These are phyloP conservation scores for Cosmia trapezina DNA, from an alignment of 2,888 invertebrate species.

Conservation along the genomic window DNA sequence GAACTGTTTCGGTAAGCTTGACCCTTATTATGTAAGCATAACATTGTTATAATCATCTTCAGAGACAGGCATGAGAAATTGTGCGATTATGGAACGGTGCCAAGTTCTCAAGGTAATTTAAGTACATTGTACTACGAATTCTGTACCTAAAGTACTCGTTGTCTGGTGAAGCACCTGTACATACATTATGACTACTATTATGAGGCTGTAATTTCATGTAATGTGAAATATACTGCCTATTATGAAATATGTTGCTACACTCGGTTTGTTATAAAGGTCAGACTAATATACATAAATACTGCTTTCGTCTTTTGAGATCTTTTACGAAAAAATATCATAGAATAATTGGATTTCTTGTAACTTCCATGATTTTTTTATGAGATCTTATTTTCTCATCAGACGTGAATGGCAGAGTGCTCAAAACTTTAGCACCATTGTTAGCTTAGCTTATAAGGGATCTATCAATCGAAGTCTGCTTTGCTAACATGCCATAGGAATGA, in stretches of 20 bases:
- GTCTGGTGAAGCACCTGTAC: constrained; percentile 20
- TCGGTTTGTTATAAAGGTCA: not conserved
- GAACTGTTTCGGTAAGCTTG: constrained; percentile 42
- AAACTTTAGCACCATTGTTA: constrained; percentile 15
- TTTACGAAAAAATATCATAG: not conserved
- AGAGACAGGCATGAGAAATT: constrained; percentile 44
- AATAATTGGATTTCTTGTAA: no score
- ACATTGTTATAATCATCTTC: constrained; percentile 49
- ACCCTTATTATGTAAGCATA: constrained; percentile 56
- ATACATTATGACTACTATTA: not conserved
- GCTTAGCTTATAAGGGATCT: constrained; percentile 1
- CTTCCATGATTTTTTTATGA: not conserved
- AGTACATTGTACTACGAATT: constrained; percentile 60
- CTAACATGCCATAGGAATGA: not conserved
- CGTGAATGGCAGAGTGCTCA: constrained; percentile 5
- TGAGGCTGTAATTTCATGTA: not conserved
- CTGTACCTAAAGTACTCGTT: constrained; percentile 37
- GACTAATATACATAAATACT: not conserved
- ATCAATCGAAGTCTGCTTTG: constrained; percentile 3
- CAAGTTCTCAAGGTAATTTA: constrained; percentile 58
- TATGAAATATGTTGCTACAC: not conserved
- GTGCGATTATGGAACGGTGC: constrained; percentile 57
- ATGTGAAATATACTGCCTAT: not conserved
- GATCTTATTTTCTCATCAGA: not conserved
- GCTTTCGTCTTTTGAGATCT: not conserved